A percentile compares a stretch with the other conserved stretches of the same genome.
Evolutionary conservation across 2,113 vertebrate genomes (phyloP).

Genomic region (Scolopax mira): DNA sequence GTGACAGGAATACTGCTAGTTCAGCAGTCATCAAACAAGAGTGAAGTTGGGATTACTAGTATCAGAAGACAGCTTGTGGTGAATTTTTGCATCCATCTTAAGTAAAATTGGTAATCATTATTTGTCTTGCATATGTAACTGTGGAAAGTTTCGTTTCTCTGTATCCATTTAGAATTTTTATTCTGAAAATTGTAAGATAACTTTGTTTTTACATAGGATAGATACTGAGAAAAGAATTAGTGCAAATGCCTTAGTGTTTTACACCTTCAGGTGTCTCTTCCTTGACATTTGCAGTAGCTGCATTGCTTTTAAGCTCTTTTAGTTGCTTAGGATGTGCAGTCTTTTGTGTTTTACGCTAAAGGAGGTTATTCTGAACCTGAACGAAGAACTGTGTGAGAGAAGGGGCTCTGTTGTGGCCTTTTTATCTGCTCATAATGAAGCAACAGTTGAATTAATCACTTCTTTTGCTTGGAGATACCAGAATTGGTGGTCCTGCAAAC

Average conservation of each 20-base stretch:
- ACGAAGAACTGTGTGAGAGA: background rate
- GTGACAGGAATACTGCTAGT: background rate
- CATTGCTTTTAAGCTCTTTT: background rate
- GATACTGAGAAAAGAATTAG: background rate
- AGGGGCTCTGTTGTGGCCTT: accelerated
- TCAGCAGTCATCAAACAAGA: background rate
- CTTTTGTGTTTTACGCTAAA: background rate
- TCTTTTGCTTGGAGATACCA: background rate
- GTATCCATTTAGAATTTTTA: background rate
- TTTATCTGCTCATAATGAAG: background rate
- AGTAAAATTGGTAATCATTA: background rate
- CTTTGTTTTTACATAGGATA: background rate
- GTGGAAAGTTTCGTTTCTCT: background rate
- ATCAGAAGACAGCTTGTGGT: background rate
- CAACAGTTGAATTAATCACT: background rate
- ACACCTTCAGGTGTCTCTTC: background rate
- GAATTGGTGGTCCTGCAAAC: background rate
- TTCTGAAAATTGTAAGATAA: background rate
- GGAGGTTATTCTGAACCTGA: background rate
- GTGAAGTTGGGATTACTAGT: background rate
- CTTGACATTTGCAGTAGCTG: background rate
- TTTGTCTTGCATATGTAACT: background rate
- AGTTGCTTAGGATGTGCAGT: background rate
- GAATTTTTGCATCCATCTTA: background rate
- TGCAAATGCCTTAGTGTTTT: background rate